Conservation (phyloP, 1,140 invertebrate genomes). For the Limonius californicus region DNA sequence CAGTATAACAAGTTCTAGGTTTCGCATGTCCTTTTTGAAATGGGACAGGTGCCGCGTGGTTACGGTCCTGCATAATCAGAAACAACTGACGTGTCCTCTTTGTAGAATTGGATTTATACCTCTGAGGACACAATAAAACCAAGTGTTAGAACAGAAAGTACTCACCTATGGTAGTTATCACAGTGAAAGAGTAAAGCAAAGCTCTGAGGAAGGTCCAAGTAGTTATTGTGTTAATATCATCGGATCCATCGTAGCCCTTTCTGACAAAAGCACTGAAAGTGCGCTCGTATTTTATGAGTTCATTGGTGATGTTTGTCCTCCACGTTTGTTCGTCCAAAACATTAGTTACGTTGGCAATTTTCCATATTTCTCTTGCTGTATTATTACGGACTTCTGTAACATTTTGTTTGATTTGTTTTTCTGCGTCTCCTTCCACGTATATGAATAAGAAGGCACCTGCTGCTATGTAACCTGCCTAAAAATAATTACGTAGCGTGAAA, state of each 20-base stretch:
- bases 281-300: too few species aligned
- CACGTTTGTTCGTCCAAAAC: too few species aligned
- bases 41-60: too few species aligned
- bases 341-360: too few species aligned
- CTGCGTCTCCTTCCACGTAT: slow-evolving; percentile 61
- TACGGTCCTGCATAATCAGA: too few species aligned
- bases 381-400: slow-evolving; percentile 53
- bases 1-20: too few species aligned
- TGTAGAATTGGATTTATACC: too few species aligned
- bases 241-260: slow-evolving; percentile 73
- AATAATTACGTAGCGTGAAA: too few species aligned
- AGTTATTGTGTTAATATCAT: slow-evolving; percentile 52
- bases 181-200: slow-evolving; percentile 91
- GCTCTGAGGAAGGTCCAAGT: slow-evolving; percentile 83
- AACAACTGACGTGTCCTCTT: too few species aligned
- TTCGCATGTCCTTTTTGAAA: too few species aligned
- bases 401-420: slow-evolving; percentile 51
- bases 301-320: too few species aligned
- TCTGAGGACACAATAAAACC: too few species aligned
- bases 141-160: slow-evolving; percentile 13
- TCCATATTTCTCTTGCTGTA: slow-evolving; percentile 59
- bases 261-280: slow-evolving; percentile 58
- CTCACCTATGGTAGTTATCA: slow-evolving; percentile 93
- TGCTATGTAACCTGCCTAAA: slow-evolving; percentile 45
- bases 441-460: slow-evolving; percentile 69